phyloP scores from a whole-genome alignment of 2,113 vertebrate genomes.

The Arenaria interpres region DNA sequence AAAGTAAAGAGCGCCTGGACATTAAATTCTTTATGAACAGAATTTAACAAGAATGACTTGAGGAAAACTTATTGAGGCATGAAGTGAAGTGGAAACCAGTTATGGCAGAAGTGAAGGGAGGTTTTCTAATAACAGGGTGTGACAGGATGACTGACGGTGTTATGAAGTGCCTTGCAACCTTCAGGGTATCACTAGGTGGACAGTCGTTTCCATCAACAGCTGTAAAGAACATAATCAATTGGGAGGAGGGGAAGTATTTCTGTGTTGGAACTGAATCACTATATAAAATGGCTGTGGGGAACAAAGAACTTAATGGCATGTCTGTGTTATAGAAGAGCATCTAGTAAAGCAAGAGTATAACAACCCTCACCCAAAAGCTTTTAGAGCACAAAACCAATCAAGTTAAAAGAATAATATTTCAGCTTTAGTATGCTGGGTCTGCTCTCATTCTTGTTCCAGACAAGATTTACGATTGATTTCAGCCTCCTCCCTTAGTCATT shows the following conservation, averaged over 20 bases:
- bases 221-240: not conserved
- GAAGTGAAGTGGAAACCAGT: not conserved
- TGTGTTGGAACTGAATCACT: not conserved
- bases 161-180: not conserved
- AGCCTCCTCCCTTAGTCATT: not conserved
- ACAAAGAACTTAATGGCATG: not conserved
- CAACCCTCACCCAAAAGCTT: conserved; percentile 1
- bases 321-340: conserved; percentile 9
- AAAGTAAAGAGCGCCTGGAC: not conserved
- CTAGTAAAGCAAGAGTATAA: not conserved
- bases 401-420: conserved; percentile 39
- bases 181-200: not conserved
- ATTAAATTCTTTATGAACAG: not conserved
- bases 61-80: not conserved
- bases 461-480: not conserved
- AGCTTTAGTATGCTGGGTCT: not conserved
- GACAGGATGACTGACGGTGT: not conserved
- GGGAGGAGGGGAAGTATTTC: not conserved
- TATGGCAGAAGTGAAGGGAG: not conserved
- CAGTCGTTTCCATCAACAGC: not conserved
- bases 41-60: not conserved
- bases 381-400: not conserved
- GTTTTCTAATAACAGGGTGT: not conserved
- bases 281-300: not conserved
- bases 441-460: not conserved